Evolutionary conservation across 2,113 vertebrate species (phyloP).

Genomic region (Tupaia tana): DNA sequence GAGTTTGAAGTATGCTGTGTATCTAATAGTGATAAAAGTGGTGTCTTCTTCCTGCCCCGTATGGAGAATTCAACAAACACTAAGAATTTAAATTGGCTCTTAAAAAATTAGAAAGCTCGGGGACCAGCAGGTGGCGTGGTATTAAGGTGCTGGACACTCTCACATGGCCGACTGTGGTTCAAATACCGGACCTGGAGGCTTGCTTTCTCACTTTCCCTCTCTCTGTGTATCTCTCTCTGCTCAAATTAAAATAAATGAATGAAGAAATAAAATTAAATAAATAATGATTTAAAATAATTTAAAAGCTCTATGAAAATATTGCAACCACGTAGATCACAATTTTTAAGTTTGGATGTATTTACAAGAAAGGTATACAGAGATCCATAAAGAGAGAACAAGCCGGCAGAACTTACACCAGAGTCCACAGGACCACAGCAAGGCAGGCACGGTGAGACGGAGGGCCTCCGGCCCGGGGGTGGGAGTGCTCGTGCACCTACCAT

Average conservation of each 20-base stretch:
- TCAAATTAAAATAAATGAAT: no score
- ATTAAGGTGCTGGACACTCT: no score
- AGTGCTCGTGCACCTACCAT: fast-evolving
- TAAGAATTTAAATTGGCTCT: slow-evolving; percentile 30
- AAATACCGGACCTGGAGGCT: no score
- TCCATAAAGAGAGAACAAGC: neutral
- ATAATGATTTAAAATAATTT: no score
- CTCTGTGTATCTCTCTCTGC: no score
- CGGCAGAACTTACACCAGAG: neutral
- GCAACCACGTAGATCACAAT: neutral
- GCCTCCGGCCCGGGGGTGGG: neutral
- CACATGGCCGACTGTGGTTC: no score
- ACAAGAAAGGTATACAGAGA: neutral
- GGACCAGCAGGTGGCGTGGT: no score
- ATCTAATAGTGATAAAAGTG: neutral
- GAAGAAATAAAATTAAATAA: no score
- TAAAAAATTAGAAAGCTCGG: neutral
- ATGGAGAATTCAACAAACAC: neutral
- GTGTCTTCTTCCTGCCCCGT: neutral
- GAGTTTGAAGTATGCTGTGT: neutral
- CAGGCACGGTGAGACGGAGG: neutral
- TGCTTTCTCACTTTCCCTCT: no score
- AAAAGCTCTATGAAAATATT: neutral
- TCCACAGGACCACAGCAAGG: fast-evolving
- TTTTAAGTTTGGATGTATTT: neutral